A percentile compares a stretch with the other conserved stretches of the same genome.
These are phyloP conservation scores for Ormyrus nitidulus DNA, from an alignment of 2,888 invertebrate species.

Conservation along the genomic window DNA sequence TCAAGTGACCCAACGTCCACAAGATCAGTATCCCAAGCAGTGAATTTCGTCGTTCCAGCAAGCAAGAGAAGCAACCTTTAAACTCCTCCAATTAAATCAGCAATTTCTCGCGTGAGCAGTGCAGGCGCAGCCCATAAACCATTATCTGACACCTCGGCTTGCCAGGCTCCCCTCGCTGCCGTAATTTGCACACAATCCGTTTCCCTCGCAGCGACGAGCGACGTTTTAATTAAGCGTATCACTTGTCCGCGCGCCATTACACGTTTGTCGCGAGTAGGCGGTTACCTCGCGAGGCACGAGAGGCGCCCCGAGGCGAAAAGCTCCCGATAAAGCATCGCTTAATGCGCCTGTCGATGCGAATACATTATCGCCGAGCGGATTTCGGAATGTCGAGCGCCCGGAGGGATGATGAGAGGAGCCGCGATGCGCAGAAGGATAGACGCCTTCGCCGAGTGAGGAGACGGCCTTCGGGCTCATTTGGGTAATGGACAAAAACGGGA, in stretches of 20 bases:
- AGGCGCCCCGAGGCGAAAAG: background rate
- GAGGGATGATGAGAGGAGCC: background rate
- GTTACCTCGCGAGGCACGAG: background rate
- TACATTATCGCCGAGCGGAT: conserved; percentile 15
- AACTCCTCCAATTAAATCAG: no score
- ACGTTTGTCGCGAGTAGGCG: background rate
- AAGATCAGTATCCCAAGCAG: no score
- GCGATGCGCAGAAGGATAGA: no score
- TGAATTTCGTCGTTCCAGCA: no score
- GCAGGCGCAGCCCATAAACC: no score
- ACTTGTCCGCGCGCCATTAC: conserved; percentile 26
- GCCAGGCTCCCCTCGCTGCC: background rate
- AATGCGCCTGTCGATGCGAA: conserved; percentile 1
- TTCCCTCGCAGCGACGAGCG: background rate
- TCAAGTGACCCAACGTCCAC: no score
- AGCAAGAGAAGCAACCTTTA: no score
- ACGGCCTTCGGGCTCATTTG: no score
- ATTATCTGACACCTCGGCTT: background rate
- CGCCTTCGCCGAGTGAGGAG: no score
- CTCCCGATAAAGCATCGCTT: background rate
- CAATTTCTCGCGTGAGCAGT: no score
- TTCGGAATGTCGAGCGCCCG: conserved; percentile 15
- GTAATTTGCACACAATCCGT: conserved; percentile 42
- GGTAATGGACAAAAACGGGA: no score
- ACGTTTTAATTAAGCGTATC: conserved; percentile 45